phyloP scores from a whole-genome alignment of 1,140 invertebrate species.

The Bicyclus anynana region DNA sequence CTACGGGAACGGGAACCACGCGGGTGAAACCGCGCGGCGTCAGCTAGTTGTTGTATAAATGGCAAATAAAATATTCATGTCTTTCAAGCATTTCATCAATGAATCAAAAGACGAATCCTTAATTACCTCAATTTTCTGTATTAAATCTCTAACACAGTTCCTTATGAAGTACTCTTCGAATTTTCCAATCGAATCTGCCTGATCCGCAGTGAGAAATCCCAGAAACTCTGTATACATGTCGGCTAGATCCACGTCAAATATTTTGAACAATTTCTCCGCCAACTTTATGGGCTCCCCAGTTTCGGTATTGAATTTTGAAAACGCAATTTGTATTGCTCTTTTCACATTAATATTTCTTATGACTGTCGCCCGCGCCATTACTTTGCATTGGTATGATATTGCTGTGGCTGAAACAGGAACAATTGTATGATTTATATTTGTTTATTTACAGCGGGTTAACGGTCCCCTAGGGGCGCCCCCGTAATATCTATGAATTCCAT shows the following conservation, averaged over 20 bases:
- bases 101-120: too few relatives aligned
- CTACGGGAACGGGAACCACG: too few relatives aligned
- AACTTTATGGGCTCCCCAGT: conserved; percentile 29
- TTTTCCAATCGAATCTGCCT: conserved; percentile 42
- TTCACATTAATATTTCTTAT: conserved; percentile 27
- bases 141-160: conserved; percentile 37
- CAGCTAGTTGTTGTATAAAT: too few relatives aligned
- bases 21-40: too few relatives aligned
- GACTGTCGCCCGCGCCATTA: conserved; percentile 23
- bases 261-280: conserved; percentile 23
- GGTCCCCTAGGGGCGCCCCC: too few relatives aligned
- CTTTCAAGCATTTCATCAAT: too few relatives aligned
- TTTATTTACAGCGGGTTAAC: too few relatives aligned
- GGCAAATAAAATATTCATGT: too few relatives aligned
- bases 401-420: conserved; percentile 8
- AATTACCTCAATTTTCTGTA: conserved; percentile 48
- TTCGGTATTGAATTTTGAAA: conserved; percentile 35
- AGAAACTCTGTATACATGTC: conserved; percentile 54
- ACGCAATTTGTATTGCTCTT: conserved; percentile 16
- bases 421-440: background rate
- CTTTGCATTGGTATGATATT: conserved; percentile 30
- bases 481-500: too few relatives aligned
- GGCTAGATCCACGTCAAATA: conserved; percentile 30
- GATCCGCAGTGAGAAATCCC: conserved; percentile 49
- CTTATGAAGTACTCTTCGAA: conserved; percentile 51